These are phyloP conservation scores for Myoxocephalus aenaeus DNA, from an alignment of 2,797 vertebrate genomes.

Conservation along the genomic window DNA sequence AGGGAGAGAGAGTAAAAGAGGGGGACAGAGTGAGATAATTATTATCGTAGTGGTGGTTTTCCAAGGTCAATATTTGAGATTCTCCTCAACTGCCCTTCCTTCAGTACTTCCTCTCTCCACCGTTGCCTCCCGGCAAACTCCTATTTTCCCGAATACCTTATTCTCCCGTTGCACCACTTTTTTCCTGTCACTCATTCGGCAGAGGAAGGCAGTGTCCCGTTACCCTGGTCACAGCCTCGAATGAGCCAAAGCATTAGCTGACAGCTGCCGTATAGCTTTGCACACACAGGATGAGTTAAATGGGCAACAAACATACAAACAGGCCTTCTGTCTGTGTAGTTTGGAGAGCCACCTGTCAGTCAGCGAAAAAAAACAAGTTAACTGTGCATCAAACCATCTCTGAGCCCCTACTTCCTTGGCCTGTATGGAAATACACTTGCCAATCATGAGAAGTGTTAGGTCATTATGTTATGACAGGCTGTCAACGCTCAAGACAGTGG, in stretches of 20 bases:
- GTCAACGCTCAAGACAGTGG: constrained; percentile 76
- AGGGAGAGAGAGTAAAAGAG: constrained; percentile 36
- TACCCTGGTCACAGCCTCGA: constrained; percentile 40
- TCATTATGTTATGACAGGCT: constrained; percentile 82
- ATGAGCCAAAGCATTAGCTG: constrained; percentile 36
- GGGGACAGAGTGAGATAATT: constrained; percentile 58
- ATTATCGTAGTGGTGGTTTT: constrained; percentile 74
- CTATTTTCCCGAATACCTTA: constrained; percentile 52
- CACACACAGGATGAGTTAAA: constrained; percentile 59
- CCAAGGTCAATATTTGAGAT: constrained; percentile 80
- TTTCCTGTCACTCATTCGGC: constrained; percentile 59
- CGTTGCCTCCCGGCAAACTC: constrained; percentile 49
- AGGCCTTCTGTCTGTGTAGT: constrained; percentile 31
- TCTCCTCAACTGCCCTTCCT: constrained; percentile 59
- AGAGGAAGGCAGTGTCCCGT: constrained; percentile 42
- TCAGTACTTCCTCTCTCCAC: constrained; percentile 29
- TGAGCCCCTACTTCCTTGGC: constrained; percentile 55
- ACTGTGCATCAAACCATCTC: constrained; percentile 56
- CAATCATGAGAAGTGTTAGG: constrained; percentile 80
- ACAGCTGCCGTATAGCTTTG: constrained; percentile 43
- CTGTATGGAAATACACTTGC: constrained; percentile 74
- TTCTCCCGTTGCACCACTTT: constrained; percentile 27
- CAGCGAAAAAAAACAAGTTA: constrained; percentile 60
- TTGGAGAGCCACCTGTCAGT: constrained; percentile 63
- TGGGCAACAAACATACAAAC: constrained; percentile 63